Conservation (phyloP, 2,797 vertebrate species). For the Epinephelus awoara region DNA sequence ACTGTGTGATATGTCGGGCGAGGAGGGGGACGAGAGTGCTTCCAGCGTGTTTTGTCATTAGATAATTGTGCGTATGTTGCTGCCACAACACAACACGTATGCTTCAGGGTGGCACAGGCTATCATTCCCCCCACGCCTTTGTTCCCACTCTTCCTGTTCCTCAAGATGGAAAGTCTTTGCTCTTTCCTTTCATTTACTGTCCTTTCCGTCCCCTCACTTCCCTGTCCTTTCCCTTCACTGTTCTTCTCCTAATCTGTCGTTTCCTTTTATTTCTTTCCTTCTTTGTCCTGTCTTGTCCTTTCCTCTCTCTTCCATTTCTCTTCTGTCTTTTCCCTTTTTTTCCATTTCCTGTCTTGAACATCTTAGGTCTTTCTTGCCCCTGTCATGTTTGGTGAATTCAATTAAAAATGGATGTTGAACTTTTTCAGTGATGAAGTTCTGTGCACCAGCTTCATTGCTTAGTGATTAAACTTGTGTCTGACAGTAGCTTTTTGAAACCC, state of each 20-base stretch:
- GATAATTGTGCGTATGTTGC: slow-evolving; percentile 60
- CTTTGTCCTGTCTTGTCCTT: neutral
- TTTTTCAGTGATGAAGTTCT: slow-evolving; percentile 25
- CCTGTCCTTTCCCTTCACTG: neutral
- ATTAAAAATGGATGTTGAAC: slow-evolving; percentile 55
- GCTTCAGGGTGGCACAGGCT: slow-evolving; percentile 40
- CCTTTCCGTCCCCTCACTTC: neutral
- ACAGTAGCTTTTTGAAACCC: slow-evolving; percentile 43
- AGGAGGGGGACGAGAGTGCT: slow-evolving; percentile 46
- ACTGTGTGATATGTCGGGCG: slow-evolving; percentile 42
- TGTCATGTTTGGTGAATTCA: slow-evolving; percentile 38
- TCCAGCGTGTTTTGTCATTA: slow-evolving; percentile 56
- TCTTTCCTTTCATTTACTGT: neutral
- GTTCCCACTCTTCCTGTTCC: slow-evolving; percentile 24
- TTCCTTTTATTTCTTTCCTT: neutral
- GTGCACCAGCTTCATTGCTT: neutral
- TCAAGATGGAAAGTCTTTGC: neutral
- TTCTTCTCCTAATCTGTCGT: neutral
- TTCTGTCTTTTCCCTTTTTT: neutral
- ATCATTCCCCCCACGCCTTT: slow-evolving; percentile 14
- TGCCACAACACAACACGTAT: slow-evolving; percentile 38
- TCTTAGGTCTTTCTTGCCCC: slow-evolving; percentile 5
- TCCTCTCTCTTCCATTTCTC: neutral
- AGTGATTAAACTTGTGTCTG: slow-evolving; percentile 41
- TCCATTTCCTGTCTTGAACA: neutral